Evolutionary conservation across 2,888 invertebrate species (phyloP).

Genomic region (Drosophila emarginata): DNA sequence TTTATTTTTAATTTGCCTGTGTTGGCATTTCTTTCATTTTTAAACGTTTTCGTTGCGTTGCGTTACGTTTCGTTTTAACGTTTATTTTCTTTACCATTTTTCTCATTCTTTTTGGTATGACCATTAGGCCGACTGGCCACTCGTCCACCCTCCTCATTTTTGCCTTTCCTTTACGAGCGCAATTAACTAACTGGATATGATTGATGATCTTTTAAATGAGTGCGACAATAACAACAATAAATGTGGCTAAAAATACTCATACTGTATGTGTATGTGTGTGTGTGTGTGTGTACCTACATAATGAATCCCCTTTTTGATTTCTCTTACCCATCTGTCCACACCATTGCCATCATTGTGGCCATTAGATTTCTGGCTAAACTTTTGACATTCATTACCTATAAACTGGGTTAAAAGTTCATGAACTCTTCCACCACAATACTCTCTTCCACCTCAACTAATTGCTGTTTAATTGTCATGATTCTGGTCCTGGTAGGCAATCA

Average conservation of each 20-base stretch:
- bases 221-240: slow-evolving; percentile 50
- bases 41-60: slow-evolving; percentile 54
- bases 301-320: slow-evolving; percentile 27
- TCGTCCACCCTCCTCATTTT: slow-evolving; percentile 44
- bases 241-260: slow-evolving; percentile 20
- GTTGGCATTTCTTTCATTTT: slow-evolving; percentile 59
- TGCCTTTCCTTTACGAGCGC: background rate
- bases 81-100: slow-evolving; percentile 24
- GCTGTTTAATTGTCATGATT: slow-evolving; percentile 52
- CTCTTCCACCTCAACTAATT: slow-evolving; percentile 41
- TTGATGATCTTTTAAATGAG: slow-evolving; percentile 80
- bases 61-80: slow-evolving; percentile 3
- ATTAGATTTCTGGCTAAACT: slow-evolving; percentile 1
- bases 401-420: slow-evolving; percentile 42
- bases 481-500: slow-evolving; percentile 10
- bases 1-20: slow-evolving; percentile 69
- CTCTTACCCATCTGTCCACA: background rate
- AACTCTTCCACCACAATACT: background rate
- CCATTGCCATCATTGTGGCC: slow-evolving; percentile 6
- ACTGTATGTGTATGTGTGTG: slow-evolving; percentile 9
- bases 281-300: slow-evolving; percentile 26
- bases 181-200: slow-evolving; percentile 75
- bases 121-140: slow-evolving; percentile 41
- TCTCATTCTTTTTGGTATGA: slow-evolving; percentile 39
- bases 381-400: slow-evolving; percentile 13